A percentile compares a stretch with the other conserved stretches of the same genome.
phyloP scores from a whole-genome alignment of 2,113 vertebrate genomes.

The Psilopsiagon aymara region DNA sequence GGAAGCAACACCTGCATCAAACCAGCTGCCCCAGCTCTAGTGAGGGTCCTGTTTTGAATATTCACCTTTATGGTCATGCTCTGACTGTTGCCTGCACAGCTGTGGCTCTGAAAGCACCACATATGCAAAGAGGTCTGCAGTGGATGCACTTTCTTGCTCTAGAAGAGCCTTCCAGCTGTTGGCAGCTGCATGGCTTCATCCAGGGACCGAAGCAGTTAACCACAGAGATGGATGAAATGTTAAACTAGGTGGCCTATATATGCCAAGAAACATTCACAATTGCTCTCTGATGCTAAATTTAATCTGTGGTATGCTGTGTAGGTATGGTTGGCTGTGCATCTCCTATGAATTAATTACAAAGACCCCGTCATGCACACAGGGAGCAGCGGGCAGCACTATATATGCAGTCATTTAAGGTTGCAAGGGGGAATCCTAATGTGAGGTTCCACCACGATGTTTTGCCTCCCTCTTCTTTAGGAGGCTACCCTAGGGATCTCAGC shows the following conservation, averaged over 20 bases:
- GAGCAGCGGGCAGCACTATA: neutral
- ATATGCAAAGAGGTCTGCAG: fast-evolving
- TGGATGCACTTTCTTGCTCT: neutral
- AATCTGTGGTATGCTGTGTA: neutral
- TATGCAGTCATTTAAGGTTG: fast-evolving
- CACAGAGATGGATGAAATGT: neutral
- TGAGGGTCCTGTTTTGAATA: neutral
- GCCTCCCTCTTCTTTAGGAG: neutral
- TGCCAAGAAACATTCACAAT: constrained; percentile 29
- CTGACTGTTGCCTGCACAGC: neutral
- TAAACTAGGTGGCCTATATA: constrained; percentile 60
- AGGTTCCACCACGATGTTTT: neutral
- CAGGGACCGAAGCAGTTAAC: constrained; percentile 26
- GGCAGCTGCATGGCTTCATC: neutral
- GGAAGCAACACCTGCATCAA: neutral
- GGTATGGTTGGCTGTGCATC: constrained; percentile 17
- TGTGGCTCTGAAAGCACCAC: neutral
- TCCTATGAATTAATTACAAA: neutral
- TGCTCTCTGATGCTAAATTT: constrained; percentile 51
- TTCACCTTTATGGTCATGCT: neutral
- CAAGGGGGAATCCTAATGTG: neutral
- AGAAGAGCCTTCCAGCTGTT: neutral
- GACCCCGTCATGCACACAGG: neutral
- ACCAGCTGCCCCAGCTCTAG: neutral
- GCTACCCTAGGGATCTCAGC: neutral